Evolutionary conservation across 2,888 invertebrate species (phyloP).

Genomic region (Pimpla rufipes): DNA sequence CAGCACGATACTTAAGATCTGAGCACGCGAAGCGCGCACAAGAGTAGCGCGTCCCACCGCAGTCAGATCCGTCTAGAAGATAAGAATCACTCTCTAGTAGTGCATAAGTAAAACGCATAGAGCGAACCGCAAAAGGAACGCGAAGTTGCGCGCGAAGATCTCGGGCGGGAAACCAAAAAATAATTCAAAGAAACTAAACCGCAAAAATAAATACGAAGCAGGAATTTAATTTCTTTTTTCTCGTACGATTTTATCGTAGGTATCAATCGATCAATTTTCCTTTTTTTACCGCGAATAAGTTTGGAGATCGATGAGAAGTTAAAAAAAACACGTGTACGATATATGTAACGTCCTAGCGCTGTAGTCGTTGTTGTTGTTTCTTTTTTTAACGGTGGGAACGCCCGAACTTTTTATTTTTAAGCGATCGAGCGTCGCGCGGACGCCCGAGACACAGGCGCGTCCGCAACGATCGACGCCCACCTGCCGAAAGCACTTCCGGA

Average conservation of each 20-base stretch:
- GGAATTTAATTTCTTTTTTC: constrained; percentile 63
- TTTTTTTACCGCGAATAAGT: constrained; percentile 17
- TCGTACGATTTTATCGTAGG: constrained; percentile 75
- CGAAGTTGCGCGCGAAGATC: background rate
- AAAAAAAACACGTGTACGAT: constrained; percentile 29
- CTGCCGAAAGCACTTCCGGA: constrained; percentile 18
- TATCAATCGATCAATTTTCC: constrained; percentile 48
- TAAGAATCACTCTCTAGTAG: constrained; percentile 32
- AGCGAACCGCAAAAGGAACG: background rate
- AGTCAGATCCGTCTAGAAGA: constrained; percentile 20
- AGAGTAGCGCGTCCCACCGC: background rate
- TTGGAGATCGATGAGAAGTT: background rate
- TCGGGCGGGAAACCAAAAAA: constrained; percentile 28
- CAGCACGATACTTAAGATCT: constrained; percentile 80
- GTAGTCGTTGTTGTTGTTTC: constrained; percentile 13
- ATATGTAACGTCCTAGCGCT: constrained; percentile 23
- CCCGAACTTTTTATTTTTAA: constrained; percentile 58
- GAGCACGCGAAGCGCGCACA: constrained; percentile 56
- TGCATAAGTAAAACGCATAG: constrained; percentile 8
- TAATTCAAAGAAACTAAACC: constrained; percentile 2
- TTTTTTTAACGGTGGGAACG: constrained; percentile 47
- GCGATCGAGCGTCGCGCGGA: constrained; percentile 22
- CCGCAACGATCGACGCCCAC: constrained; percentile 9
- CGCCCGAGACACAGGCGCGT: background rate
- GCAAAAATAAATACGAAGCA: constrained; percentile 19